Conservation (phyloP, 2,113 vertebrate species). For the Scophthalmus maximus region DNA sequence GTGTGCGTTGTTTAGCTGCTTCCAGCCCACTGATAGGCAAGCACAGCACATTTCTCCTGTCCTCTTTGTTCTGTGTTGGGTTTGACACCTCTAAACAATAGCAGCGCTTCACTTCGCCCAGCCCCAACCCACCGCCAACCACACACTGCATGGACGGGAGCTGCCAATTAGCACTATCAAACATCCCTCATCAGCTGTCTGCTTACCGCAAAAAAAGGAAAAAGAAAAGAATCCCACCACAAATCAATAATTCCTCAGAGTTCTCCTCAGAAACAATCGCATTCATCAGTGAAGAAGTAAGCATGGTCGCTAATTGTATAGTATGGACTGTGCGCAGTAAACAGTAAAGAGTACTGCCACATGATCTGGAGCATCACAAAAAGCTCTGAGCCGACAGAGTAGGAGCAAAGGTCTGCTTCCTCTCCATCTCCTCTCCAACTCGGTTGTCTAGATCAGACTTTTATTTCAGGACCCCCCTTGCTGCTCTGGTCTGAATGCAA, state of each 20-base stretch:
- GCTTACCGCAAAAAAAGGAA: conserved; percentile 49
- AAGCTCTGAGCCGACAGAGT: conserved; percentile 5
- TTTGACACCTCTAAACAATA: conserved; percentile 86
- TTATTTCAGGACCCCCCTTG: conserved; percentile 9
- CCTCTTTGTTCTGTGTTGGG: conserved; percentile 82
- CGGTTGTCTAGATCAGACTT: conserved; percentile 32
- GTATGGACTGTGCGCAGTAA: conserved; percentile 15
- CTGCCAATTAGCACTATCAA: conserved; percentile 84
- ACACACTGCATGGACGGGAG: conserved; percentile 74
- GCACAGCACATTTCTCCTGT: conserved; percentile 76
- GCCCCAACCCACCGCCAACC: conserved; percentile 74
- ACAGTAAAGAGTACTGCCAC: conserved; percentile 14
- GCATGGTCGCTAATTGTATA: conserved; percentile 31
- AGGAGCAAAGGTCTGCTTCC: background rate
- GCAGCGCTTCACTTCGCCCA: conserved; percentile 73
- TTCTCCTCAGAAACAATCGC: conserved; percentile 54
- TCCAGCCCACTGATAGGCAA: conserved; percentile 71
- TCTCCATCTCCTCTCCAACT: conserved; percentile 13
- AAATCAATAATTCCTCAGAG: conserved; percentile 73
- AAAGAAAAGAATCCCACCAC: conserved; percentile 28
- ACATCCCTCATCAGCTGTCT: conserved; percentile 79
- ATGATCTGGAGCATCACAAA: background rate
- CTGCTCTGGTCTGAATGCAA: conserved; percentile 42
- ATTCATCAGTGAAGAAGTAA: conserved; percentile 41
- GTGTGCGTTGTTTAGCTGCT: conserved; percentile 43